Evolutionary conservation across 30 jellyfish, hydroid and myxozoan genomes (phyloP).

Genomic region (Cassiopea xamachana): DNA sequence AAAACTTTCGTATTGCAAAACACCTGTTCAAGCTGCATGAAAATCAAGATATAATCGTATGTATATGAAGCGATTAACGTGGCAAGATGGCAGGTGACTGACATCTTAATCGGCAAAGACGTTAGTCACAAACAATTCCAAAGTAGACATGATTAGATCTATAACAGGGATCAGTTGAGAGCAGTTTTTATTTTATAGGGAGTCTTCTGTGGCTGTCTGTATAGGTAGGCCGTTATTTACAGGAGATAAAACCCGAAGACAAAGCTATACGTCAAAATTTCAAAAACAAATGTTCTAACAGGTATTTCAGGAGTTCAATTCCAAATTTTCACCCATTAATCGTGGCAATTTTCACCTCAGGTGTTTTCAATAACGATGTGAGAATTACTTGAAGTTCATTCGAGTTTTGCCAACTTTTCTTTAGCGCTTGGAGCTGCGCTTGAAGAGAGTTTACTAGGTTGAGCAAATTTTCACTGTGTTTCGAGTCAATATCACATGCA

Average conservation of each 20-base stretch:
- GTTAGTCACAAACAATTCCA: neutral
- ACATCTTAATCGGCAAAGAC: neutral
- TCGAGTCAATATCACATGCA: no score
- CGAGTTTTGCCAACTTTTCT: no score
- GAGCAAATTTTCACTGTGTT: no score
- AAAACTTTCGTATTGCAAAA: neutral
- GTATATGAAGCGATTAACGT: neutral
- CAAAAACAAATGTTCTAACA: neutral
- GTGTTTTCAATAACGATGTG: neutral
- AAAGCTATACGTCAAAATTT: neutral
- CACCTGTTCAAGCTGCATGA: neutral
- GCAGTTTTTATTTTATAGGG: neutral
- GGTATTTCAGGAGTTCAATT: neutral
- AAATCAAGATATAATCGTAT: neutral
- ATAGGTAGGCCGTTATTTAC: neutral
- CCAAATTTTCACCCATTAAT: no score
- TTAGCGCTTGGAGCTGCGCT: no score
- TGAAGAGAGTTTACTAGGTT: no score
- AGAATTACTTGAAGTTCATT: no score
- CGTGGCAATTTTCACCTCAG: neutral
- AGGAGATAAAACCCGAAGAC: neutral
- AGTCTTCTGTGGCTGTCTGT: neutral
- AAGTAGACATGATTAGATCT: neutral
- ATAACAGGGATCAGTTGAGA: neutral
- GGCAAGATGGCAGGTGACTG: conserved; percentile 5